These are phyloP conservation scores for Andrena dorsata DNA, from an alignment of 2,888 invertebrate species.

Conservation along the genomic window DNA sequence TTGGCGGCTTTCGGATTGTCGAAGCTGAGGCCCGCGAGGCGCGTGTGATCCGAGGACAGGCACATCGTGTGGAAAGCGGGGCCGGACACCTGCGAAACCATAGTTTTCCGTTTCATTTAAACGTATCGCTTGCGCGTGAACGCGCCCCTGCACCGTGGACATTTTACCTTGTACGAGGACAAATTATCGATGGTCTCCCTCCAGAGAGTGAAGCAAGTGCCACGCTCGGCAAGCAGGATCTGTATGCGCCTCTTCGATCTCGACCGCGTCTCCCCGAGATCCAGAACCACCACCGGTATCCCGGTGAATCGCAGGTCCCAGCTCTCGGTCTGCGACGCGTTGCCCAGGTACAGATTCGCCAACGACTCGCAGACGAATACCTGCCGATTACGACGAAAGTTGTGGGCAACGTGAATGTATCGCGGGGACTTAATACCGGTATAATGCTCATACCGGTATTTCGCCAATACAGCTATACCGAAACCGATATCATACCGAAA, in stretches of 20 bases:
- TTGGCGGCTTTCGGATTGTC: conserved; percentile 91
- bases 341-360: conserved; percentile 90
- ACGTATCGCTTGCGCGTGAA: too few species aligned
- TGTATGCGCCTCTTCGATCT: conserved; percentile 89
- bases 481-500: too few species aligned
- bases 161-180: conserved; percentile 88
- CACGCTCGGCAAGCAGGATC: conserved; percentile 91
- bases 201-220: conserved; percentile 93
- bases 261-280: conserved; percentile 91
- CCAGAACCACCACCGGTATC: conserved; percentile 91
- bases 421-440: too few species aligned
- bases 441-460: too few species aligned
- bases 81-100: conserved; percentile 85
- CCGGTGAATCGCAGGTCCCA: conserved; percentile 93
- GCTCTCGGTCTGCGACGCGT: conserved; percentile 86
- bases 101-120: not conserved
- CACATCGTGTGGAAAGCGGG: conserved; percentile 94
- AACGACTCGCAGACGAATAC: conserved; percentile 91
- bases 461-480: too few species aligned
- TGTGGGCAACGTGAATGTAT: not conserved
- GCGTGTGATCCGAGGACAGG: conserved; percentile 91
- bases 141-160: too few species aligned
- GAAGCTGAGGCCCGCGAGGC: conserved; percentile 92
- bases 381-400: conserved; percentile 77
- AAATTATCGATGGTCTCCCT: conserved; percentile 92